Conservation (phyloP, 2,797 vertebrate genomes). For the Tokudaia muenninki region DNA sequence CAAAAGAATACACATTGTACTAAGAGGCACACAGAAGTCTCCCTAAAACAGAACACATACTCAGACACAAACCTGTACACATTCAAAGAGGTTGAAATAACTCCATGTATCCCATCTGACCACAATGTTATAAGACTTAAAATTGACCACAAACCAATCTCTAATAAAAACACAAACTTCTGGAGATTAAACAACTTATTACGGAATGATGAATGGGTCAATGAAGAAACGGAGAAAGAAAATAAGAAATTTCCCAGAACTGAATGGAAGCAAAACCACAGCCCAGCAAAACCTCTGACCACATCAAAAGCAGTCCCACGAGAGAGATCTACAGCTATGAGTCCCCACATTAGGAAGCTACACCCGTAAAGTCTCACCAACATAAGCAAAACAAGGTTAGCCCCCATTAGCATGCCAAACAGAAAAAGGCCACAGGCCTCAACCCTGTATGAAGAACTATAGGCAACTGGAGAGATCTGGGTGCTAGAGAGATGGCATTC, state of each 20-base stretch:
- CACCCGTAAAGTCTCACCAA: background rate
- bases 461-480: background rate
- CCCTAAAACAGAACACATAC: background rate
- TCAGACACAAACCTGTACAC: background rate
- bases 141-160: background rate
- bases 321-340: background rate
- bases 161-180: background rate
- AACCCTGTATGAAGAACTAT: background rate
- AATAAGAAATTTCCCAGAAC: background rate
- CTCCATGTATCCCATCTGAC: background rate
- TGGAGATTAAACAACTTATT: background rate
- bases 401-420: background rate
- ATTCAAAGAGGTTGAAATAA: background rate
- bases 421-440: background rate
- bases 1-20: background rate
- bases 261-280: background rate
- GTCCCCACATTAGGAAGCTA: background rate
- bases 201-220: background rate
- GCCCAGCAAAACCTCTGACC: background rate
- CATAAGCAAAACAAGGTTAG: background rate
- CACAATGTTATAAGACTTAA: background rate
- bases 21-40: background rate
- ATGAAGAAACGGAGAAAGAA: background rate
- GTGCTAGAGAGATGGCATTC: too few relatives aligned
- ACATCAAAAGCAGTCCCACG: background rate